These are phyloP conservation scores for Trochalopteron elliotii DNA, from an alignment of 2,113 vertebrate species.

Conservation along the genomic window DNA sequence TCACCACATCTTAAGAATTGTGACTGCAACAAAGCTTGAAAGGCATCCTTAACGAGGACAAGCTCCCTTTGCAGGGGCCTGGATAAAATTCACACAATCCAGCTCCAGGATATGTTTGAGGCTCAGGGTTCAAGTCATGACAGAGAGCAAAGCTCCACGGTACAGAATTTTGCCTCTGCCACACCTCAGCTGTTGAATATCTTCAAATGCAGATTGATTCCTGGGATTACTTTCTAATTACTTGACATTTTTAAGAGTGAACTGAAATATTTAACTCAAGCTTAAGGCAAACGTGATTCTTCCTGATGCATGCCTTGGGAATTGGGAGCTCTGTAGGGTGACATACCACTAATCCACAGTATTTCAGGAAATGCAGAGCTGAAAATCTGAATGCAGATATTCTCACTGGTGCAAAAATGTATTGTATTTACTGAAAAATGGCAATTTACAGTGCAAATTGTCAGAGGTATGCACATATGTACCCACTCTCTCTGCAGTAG, in stretches of 20 bases:
- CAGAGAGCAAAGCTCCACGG: accelerated
- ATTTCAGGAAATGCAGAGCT: not conserved
- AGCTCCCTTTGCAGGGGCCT: not conserved
- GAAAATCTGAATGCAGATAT: not conserved
- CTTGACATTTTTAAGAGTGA: not conserved
- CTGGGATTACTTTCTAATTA: not conserved
- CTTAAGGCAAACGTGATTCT: not conserved
- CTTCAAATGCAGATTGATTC: not conserved
- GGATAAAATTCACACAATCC: not conserved
- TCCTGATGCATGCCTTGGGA: not conserved
- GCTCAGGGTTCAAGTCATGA: accelerated
- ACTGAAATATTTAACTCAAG: not conserved
- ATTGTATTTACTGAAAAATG: not conserved
- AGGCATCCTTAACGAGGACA: not conserved
- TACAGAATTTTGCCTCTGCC: not conserved
- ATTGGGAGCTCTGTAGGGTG: not conserved
- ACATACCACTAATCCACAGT: not conserved
- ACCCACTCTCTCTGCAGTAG: not conserved
- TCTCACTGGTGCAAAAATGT: not conserved
- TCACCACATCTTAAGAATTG: not conserved
- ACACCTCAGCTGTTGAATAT: not conserved
- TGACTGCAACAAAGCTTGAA: not conserved
- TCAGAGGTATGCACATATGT: accelerated
- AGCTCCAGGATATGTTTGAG: not conserved
- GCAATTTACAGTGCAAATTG: not conserved